These are phyloP conservation scores for Cylindroiulus punctatus DNA, from an alignment of 2,888 invertebrate genomes.

Conservation along the genomic window DNA sequence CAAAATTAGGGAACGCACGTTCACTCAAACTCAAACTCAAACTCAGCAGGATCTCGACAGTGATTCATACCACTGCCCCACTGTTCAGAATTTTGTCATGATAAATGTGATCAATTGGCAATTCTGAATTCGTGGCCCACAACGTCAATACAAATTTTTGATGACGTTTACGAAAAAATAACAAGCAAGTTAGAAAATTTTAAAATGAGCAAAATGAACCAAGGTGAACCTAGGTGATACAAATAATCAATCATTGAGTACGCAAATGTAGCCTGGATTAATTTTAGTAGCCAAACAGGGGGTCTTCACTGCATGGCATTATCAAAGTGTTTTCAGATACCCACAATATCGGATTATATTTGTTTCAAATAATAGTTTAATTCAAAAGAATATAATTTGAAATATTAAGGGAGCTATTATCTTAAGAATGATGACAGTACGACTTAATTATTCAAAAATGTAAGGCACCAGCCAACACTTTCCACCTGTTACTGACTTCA, in stretches of 20 bases:
- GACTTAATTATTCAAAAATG: too few species aligned
- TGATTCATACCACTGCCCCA: too few species aligned
- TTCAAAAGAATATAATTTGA: not conserved
- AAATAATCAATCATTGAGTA: not conserved
- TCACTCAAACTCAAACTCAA: too few species aligned
- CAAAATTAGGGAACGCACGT: too few species aligned
- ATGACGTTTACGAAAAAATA: too few species aligned
- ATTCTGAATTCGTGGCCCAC: not conserved
- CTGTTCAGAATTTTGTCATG: not conserved
- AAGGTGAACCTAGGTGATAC: not conserved
- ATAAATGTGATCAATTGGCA: not conserved
- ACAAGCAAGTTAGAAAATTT: not conserved
- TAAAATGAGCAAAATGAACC: conserved; percentile 3
- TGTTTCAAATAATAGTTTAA: too few species aligned
- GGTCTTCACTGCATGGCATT: not conserved
- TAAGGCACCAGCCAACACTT: not conserved
- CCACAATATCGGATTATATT: not conserved
- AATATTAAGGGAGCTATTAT: not conserved
- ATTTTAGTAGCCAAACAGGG: not conserved
- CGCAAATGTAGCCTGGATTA: not conserved
- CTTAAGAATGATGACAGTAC: not conserved
- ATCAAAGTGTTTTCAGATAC: not conserved
- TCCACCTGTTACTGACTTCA: not conserved
- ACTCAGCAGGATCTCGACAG: too few species aligned
- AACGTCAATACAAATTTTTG: not conserved